Percentiles rank a stretch among this genome's conserved stretches.
These are phyloP conservation scores for Taenaris catops DNA, from an alignment of 2,888 invertebrate genomes.

Conservation along the genomic window DNA sequence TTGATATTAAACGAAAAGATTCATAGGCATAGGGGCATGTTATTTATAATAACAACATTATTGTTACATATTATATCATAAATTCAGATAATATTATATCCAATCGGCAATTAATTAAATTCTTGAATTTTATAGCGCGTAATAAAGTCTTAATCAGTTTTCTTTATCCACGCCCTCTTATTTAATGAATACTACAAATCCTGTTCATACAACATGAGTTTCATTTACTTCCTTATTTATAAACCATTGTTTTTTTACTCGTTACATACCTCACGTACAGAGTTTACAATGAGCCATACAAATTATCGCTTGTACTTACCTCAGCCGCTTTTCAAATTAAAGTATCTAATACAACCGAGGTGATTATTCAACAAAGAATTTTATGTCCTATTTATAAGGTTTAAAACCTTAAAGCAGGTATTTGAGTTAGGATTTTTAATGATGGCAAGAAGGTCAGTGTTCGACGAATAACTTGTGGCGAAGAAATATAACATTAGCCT, in stretches of 20 bases:
- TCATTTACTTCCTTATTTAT: conserved; percentile 64
- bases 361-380: conserved; percentile 25
- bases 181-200: no score
- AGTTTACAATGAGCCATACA: conserved; percentile 75
- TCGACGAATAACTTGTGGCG: conserved; percentile 76
- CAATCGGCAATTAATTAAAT: no score
- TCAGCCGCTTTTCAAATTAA: conserved; percentile 44
- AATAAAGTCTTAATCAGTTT: no score
- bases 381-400: conserved; percentile 31
- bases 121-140: no score
- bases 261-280: conserved; percentile 69
- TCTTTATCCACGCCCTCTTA: no score
- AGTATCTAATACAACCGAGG: conserved; percentile 37
- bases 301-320: conserved; percentile 73
- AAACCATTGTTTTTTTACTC: conserved; percentile 53
- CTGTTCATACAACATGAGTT: conserved; percentile 14
- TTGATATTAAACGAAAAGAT: no score
- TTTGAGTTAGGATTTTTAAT: conserved; percentile 38
- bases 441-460: conserved; percentile 60
- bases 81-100: no score
- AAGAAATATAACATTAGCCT: no score
- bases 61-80: no score
- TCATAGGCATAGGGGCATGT: no score
- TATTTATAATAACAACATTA: no score
- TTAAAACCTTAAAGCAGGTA: conserved; percentile 27